A percentile compares a stretch with the other conserved stretches of the same genome.
Conservation (phyloP, 1,140 invertebrate species). For the Nephila pilipes region DNA sequence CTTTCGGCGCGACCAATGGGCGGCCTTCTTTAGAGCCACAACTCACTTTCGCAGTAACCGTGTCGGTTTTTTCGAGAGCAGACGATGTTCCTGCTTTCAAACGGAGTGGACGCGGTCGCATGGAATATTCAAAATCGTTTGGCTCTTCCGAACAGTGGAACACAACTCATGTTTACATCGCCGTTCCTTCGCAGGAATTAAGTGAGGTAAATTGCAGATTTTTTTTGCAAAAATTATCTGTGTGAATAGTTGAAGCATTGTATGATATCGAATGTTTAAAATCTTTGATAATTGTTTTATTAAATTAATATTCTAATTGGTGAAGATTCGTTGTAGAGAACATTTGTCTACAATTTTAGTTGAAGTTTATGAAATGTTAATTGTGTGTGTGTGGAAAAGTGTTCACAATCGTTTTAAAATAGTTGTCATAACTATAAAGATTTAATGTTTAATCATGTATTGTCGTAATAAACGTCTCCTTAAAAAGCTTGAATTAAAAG, state of each 20-base stretch:
- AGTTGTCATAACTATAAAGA: no score
- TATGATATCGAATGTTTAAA: not conserved
- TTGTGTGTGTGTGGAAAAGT: no score
- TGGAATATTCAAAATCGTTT: not conserved
- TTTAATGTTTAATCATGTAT: no score
- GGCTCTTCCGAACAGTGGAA: not conserved
- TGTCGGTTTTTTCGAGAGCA: slow-evolving; percentile 13
- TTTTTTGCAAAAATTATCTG: no score
- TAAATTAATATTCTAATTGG: no score
- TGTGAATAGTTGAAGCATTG: not conserved
- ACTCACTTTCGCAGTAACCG: slow-evolving; percentile 63
- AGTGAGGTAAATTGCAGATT: not conserved
- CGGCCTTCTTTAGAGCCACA: not conserved
- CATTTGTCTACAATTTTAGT: no score
- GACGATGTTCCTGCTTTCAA: slow-evolving; percentile 46
- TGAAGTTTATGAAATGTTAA: no score
- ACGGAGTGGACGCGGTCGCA: slow-evolving; percentile 16
- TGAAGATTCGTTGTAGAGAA: no score
- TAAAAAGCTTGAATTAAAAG: no score
- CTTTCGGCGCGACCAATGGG: slow-evolving; percentile 47
- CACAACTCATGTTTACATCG: slow-evolving; percentile 13
- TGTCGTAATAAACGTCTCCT: no score
- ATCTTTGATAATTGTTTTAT: no score
- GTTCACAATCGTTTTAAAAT: no score
- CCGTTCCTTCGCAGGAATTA: not conserved